A percentile compares a stretch with the other conserved stretches of the same genome.
phyloP scores from a whole-genome alignment of 2,113 vertebrate genomes.

The Oreochromis niloticus region DNA sequence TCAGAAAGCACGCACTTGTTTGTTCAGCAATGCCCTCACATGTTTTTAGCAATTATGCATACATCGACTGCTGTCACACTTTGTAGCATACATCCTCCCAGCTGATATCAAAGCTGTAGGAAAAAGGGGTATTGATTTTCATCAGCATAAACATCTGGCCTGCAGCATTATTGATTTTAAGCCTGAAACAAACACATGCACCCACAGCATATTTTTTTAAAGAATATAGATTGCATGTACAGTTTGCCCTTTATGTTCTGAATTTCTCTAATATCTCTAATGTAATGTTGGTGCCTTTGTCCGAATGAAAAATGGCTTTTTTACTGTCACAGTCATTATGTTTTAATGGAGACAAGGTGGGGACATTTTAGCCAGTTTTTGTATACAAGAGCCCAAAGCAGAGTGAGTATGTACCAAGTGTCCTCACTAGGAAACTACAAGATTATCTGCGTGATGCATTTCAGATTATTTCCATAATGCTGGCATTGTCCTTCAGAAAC shows the following conservation, averaged over 20 bases:
- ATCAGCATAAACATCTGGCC: slow-evolving; percentile 43
- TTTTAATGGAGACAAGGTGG: background rate
- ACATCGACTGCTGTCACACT: background rate
- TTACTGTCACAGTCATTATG: background rate
- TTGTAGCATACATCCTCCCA: background rate
- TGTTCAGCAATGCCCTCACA: background rate
- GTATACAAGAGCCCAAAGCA: background rate
- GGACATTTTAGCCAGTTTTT: background rate
- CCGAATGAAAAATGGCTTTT: background rate
- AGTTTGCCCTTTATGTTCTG: background rate
- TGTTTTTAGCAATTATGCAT: background rate
- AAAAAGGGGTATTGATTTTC: slow-evolving; percentile 56
- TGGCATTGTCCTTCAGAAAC: background rate
- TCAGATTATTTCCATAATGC: background rate
- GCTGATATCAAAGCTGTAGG: slow-evolving; percentile 10
- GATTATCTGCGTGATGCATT: background rate
- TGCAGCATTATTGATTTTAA: slow-evolving; percentile 50
- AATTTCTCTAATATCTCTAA: background rate
- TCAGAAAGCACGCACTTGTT: background rate
- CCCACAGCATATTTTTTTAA: background rate
- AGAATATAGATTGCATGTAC: slow-evolving; percentile 30
- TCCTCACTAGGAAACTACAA: background rate
- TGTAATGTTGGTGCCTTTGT: background rate
- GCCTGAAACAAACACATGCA: background rate
- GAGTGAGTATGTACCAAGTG: background rate